These are phyloP conservation scores for Limnephilus auricula DNA, from an alignment of 2,888 invertebrate genomes.

Conservation along the genomic window DNA sequence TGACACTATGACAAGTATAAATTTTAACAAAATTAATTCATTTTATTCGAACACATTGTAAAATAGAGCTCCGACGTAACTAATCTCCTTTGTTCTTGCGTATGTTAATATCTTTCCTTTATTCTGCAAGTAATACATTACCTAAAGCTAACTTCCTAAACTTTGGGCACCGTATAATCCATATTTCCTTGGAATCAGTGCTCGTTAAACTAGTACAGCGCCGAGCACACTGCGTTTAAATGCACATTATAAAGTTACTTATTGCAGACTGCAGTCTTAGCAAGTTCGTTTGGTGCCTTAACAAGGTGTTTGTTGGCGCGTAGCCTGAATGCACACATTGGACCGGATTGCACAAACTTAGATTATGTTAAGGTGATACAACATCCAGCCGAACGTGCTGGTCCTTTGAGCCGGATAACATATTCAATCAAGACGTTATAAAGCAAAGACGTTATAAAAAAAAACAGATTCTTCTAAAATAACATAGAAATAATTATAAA, in stretches of 20 bases:
- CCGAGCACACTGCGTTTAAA: neutral
- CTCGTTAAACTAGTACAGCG: neutral
- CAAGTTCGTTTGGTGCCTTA: neutral
- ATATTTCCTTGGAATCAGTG: neutral
- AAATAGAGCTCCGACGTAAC: neutral
- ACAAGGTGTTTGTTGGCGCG: neutral
- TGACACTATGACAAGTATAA: neutral
- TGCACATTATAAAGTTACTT: neutral
- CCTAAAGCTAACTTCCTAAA: neutral
- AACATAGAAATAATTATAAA: too few relatives aligned
- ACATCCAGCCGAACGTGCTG: neutral
- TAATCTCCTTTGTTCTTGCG: neutral
- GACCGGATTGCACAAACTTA: neutral
- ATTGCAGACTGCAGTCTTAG: neutral
- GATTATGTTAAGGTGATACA: neutral
- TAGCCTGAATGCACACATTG: neutral
- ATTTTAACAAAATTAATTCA: neutral
- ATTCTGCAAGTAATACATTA: neutral
- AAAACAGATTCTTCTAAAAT: too few relatives aligned
- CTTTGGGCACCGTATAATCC: neutral
- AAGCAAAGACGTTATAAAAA: neutral
- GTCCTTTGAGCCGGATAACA: neutral
- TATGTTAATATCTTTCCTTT: neutral
- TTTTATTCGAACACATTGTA: neutral
- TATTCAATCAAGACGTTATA: neutral